Conservation (phyloP, 1,140 invertebrate genomes). For the Yoshiicerus persimilis region DNA sequence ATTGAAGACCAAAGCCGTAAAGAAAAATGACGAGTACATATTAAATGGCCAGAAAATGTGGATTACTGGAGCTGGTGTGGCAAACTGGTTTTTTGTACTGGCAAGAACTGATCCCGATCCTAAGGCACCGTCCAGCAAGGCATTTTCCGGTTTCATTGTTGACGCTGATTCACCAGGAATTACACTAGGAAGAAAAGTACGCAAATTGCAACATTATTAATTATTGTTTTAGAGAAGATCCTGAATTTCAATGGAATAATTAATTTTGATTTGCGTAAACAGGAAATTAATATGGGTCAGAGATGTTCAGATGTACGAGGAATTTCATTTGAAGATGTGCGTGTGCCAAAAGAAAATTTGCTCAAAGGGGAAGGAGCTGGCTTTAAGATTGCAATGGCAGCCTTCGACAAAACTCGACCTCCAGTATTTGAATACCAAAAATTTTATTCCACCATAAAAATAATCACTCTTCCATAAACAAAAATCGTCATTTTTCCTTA, state of each 20-base stretch:
- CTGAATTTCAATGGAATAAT: slow-evolving; percentile 71
- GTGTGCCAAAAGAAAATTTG: slow-evolving; percentile 93
- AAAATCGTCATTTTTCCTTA: too few species aligned
- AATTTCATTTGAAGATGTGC: slow-evolving; percentile 96
- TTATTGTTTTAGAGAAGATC: neutral
- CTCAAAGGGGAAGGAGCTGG: slow-evolving; percentile 82
- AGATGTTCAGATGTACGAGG: slow-evolving; percentile 92
- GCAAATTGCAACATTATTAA: neutral
- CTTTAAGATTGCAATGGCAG: slow-evolving; percentile 96
- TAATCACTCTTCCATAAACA: too few species aligned
- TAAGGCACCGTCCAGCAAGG: slow-evolving; percentile 82
- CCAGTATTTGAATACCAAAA: slow-evolving; percentile 67
- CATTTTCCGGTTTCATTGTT: slow-evolving; percentile 96
- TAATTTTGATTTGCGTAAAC: slow-evolving; percentile 64
- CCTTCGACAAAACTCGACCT: slow-evolving; percentile 91
- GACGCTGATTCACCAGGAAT: slow-evolving; percentile 85
- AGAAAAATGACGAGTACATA: slow-evolving; percentile 92
- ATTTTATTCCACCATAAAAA: too few species aligned
- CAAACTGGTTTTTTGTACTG: slow-evolving; percentile 78
- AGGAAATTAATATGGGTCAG: slow-evolving; percentile 96
- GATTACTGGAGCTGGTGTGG: slow-evolving; percentile 73
- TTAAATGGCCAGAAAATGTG: slow-evolving; percentile 99
- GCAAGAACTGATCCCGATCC: slow-evolving; percentile 91
- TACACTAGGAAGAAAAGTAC: slow-evolving; percentile 82
- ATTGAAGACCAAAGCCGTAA: slow-evolving; percentile 85